A percentile compares a stretch with the other conserved stretches of the same genome.
phyloP scores from a whole-genome alignment of 2,797 vertebrate species.

The Amniataba percoides region DNA sequence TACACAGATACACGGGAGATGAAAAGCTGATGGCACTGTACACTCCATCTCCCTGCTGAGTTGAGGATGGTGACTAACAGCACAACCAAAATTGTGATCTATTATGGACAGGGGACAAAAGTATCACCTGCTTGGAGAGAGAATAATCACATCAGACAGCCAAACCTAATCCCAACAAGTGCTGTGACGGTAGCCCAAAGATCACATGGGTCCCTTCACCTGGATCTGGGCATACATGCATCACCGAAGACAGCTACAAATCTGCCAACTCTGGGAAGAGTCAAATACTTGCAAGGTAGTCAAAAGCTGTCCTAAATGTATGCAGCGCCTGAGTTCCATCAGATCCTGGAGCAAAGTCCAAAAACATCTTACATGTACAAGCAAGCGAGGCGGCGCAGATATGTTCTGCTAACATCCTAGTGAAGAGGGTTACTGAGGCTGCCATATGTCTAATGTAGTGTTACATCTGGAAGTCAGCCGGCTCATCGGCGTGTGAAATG shows the following conservation, averaged over 20 bases:
- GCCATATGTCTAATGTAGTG: constrained; percentile 8
- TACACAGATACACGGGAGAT: not conserved
- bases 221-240: no score
- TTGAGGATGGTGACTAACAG: no score
- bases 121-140: no score
- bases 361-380: not conserved
- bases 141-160: no score
- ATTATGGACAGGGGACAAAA: no score
- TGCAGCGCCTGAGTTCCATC: not conserved
- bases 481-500: constrained; percentile 10
- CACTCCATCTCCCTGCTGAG: not conserved
- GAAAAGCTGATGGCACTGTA: not conserved
- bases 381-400: no score
- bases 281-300: not conserved
- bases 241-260: not conserved
- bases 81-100: no score
- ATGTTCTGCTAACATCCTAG: no score
- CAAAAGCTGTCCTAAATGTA: not conserved
- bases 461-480: not conserved
- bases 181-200: no score
- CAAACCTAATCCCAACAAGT: no score
- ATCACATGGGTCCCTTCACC: no score
- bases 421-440: not conserved
- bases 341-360: not conserved
- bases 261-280: not conserved